Percentiles rank a stretch among this genome's conserved stretches.
Evolutionary conservation across 2,113 vertebrate species (phyloP).

Genomic region (Oceanites oceanicus): DNA sequence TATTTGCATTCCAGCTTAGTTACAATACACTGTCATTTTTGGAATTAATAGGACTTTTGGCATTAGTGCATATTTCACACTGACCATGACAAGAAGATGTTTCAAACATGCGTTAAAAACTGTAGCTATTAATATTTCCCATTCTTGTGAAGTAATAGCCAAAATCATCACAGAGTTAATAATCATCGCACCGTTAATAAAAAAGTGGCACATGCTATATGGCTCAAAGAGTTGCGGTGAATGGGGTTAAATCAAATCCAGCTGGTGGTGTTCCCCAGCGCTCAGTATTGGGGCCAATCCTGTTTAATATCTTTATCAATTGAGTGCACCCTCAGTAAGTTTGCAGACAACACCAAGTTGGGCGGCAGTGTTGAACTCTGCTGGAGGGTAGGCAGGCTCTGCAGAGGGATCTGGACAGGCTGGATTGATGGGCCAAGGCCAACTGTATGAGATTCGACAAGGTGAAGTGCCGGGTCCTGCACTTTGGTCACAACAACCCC

Average conservation of each 20-base stretch:
- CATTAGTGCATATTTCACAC: not conserved
- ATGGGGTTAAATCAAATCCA: not conserved
- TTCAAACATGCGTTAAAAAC: not conserved
- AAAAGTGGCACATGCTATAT: not conserved
- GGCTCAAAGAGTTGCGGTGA: not conserved
- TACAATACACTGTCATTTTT: not conserved
- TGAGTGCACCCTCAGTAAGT: accelerated
- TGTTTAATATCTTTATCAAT: not conserved
- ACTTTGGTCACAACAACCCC: not conserved
- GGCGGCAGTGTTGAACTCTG: not conserved
- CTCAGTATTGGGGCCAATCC: not conserved
- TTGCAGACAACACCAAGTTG: not conserved
- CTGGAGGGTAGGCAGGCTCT: not conserved
- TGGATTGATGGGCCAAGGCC: accelerated
- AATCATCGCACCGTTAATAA: not conserved
- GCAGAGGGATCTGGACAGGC: not conserved
- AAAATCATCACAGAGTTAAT: not conserved
- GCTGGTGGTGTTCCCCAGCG: accelerated
- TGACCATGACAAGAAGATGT: not conserved
- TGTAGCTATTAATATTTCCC: not conserved
- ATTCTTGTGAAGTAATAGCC: not conserved
- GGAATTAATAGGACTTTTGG: not conserved
- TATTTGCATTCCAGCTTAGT: not conserved
- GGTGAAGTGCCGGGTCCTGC: accelerated
- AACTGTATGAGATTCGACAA: not conserved